Conservation (phyloP, 2,113 vertebrate species). For the Connochaetes taurinus region DNA sequence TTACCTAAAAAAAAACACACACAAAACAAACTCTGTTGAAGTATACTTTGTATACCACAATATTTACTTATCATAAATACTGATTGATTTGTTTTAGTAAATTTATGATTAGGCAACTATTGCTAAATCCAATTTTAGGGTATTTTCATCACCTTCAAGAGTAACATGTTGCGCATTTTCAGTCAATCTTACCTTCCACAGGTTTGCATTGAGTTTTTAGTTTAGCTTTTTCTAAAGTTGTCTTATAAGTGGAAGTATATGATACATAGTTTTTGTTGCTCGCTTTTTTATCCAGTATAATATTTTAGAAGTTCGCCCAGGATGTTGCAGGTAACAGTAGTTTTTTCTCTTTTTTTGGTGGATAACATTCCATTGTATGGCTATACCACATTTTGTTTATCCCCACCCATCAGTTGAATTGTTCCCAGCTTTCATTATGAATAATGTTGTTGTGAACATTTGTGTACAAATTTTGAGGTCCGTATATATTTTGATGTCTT, state of each 20-base stretch:
- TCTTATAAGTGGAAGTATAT: not conserved
- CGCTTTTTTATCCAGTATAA: not conserved
- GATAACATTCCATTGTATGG: not conserved
- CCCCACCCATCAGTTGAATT: not conserved
- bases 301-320: not conserved
- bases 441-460: not conserved
- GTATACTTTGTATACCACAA: not conserved
- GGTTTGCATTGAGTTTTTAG: not conserved
- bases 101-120: not conserved
- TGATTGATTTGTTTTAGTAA: not conserved
- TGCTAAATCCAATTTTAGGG: not conserved
- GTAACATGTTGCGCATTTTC: not conserved
- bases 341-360: not conserved
- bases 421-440: not conserved
- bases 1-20: not conserved
- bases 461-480: not conserved
- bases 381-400: not conserved
- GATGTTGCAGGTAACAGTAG: not conserved
- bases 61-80: not conserved
- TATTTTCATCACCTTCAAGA: not conserved
- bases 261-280: not conserved
- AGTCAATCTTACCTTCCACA: not conserved
- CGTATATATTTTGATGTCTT: not conserved
- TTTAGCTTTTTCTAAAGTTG: not conserved
- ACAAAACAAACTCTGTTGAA: not conserved